Evolutionary conservation across 2,888 invertebrate genomes (phyloP).

Genomic region (Acleris holmiana): DNA sequence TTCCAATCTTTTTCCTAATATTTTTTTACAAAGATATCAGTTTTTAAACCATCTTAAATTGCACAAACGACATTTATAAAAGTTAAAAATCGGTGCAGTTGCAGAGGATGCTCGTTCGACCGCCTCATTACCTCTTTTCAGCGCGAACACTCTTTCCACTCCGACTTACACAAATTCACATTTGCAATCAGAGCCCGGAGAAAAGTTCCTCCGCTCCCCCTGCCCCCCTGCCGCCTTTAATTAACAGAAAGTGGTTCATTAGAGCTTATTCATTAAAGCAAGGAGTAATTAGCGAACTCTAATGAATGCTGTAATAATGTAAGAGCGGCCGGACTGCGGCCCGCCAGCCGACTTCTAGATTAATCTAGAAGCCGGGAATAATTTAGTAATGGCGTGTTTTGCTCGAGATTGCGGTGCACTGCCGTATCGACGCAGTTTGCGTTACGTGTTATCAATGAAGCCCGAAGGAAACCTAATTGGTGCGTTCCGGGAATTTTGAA

Average conservation of each 20-base stretch:
- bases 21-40: no score
- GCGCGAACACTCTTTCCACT: conserved; percentile 79
- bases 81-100: conserved; percentile 63
- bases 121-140: conserved; percentile 83
- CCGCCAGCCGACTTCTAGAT: conserved; percentile 78
- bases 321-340: conserved; percentile 82
- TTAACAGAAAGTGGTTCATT: conserved; percentile 96
- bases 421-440: conserved; percentile 7
- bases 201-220: conserved; percentile 69
- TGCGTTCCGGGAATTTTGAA: no score
- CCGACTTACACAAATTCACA: conserved; percentile 84
- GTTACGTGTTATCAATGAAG: conserved; percentile 8
- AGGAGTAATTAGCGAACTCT: conserved; percentile 95
- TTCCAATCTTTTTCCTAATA: no score
- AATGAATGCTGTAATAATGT: conserved; percentile 93
- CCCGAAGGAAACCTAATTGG: background rate
- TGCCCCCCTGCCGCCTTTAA: conserved; percentile 87
- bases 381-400: conserved; percentile 81
- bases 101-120: conserved; percentile 76
- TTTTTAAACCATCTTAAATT: background rate
- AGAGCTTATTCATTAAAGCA: conserved; percentile 96
- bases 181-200: conserved; percentile 84
- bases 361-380: conserved; percentile 81
- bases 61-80: background rate
- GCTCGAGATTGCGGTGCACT: conserved; percentile 31